Base-by-base conservation (phyloP, 2,797 vertebrate species). In the Microctenopoma lineatum region DNA sequence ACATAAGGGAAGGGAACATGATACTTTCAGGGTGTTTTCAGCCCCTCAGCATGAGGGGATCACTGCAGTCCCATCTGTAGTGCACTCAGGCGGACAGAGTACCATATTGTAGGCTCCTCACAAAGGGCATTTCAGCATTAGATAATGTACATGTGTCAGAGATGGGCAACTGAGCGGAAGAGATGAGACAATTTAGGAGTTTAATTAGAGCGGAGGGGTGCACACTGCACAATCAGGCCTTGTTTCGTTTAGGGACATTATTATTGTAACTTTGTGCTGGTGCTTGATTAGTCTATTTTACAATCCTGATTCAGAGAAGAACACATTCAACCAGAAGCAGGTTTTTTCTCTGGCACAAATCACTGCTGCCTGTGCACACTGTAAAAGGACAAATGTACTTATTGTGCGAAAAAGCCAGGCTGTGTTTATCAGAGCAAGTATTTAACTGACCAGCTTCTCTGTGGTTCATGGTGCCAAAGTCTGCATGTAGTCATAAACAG, bases 391-490 rank as follows among this genome's bases (percentile, higher is more conserved):
- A 21, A 6, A 27, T 5, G 13, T 25, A 25, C 2, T 29, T 12
- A 38, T n/a, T 60, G 5, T 27, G 10, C 56, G 29, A 59, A 50
- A 57, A 44, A 39, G 68, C 3, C 14, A 46, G 3, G 50, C 5
- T 2, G 3, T 29, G 11, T 14, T 54, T 70, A 39, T 44, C 18
- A 27, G 58, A 62, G 65, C n/a, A 11, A 15, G 1, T 50, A 5
- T 75, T 32, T 70, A 26, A 26, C 39, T 60, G 25, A 52, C 5
- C 47, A 47, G 14, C 47, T 10, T 51, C 15, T 69, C 34, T 26
- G 56, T 70, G 59, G 59, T 90, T 86, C 88, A 87, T 90, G 88
- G 83, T 85, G 81, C 71, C 81, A 91, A 94, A 93, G 93, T 94
- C 89, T 87, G 62, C 50, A 7, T 45, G 39, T 29, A 50, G 29